These are phyloP conservation scores for Colletes latitarsis DNA, from an alignment of 1,140 invertebrate genomes.

Conservation along the genomic window DNA sequence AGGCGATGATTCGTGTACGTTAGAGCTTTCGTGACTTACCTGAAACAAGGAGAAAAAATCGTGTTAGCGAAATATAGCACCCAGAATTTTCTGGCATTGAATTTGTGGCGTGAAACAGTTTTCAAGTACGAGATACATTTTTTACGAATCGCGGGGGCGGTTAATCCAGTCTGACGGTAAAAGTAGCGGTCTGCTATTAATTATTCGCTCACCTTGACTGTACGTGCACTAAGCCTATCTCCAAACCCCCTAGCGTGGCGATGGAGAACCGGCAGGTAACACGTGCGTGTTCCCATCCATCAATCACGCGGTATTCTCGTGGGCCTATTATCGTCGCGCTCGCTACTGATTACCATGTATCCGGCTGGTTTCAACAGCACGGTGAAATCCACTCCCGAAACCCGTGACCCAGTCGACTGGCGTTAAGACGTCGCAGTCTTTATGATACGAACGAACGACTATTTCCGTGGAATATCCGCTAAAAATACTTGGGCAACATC, in stretches of 20 bases:
- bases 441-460: too few relatives aligned
- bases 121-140: background rate
- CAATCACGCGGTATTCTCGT: conserved; percentile 38
- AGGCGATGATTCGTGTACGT: too few relatives aligned
- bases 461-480: too few relatives aligned
- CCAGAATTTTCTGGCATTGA: too few relatives aligned
- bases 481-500: too few relatives aligned
- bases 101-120: too few relatives aligned
- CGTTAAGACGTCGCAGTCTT: too few relatives aligned
- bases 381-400: background rate
- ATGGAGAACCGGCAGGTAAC: conserved; percentile 30
- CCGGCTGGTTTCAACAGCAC: background rate
- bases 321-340: conserved; percentile 31
- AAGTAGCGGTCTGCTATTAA: conserved; percentile 32
- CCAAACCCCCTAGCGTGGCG: conserved; percentile 13
- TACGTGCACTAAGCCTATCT: conserved; percentile 16
- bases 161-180: conserved; percentile 10
- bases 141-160: background rate
- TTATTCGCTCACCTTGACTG: background rate
- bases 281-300: conserved; percentile 40
- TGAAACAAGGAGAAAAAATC: too few relatives aligned
- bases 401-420: background rate
- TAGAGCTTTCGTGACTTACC: too few relatives aligned
- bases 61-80: too few relatives aligned
- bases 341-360: conserved; percentile 39